Percentiles rank a stretch among this genome's conserved stretches.
These are phyloP conservation scores for Dysmachus trigonus DNA, from an alignment of 2,888 invertebrate genomes.

Conservation along the genomic window DNA sequence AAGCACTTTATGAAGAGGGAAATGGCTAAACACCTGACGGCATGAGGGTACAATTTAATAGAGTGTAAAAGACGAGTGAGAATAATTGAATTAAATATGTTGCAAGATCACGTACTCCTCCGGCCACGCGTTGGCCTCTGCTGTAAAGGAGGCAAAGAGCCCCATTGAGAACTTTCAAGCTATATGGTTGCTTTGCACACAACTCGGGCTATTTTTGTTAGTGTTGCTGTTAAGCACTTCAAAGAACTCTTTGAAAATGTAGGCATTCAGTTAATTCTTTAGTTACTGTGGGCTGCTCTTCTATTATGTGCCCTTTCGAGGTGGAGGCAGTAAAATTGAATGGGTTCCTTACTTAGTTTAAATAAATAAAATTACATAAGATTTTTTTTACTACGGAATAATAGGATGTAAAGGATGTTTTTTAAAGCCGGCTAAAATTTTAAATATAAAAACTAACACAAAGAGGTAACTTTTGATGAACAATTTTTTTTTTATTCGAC, in stretches of 20 bases:
- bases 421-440: too few relatives aligned
- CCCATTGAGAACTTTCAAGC: background rate
- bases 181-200: background rate
- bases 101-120: background rate
- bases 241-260: background rate
- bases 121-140: background rate
- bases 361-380: background rate
- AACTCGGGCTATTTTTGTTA: background rate
- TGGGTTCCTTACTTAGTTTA: background rate
- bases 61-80: background rate
- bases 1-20: background rate
- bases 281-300: background rate
- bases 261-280: background rate
- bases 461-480: too few relatives aligned
- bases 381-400: background rate
- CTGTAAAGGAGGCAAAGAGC: background rate
- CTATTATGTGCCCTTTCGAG: background rate
- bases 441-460: too few relatives aligned
- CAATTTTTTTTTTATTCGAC: too few relatives aligned
- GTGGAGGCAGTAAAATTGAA: background rate
- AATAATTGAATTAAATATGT: background rate
- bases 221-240: background rate
- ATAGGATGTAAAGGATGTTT: too few relatives aligned
- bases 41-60: background rate
- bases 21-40: conserved; percentile 15